Evolutionary conservation across 35 echinoderm and acorn worm species (phyloP), one percentile per base, ranked within the genome.

Genomic region (Ophioderma brevispina): DNA sequence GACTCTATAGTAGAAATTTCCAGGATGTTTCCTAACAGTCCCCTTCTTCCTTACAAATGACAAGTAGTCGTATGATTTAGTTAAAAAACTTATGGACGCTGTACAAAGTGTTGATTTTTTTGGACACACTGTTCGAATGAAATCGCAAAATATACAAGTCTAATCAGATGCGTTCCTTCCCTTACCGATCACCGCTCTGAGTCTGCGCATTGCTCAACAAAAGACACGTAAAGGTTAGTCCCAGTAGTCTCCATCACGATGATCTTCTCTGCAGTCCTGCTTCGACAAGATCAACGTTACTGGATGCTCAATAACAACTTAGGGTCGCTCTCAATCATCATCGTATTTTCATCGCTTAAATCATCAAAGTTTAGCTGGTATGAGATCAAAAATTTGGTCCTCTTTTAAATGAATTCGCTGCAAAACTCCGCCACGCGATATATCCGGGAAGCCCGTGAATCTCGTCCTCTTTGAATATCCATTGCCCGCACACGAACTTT

Each of bases 401-500:
- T n/a, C 90, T 4, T 46, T 46, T 8, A 8, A 35, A 77, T 32
- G 15, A 35, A 36, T 19, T 95, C 49, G 0, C 70, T 86, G 81
- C 96, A 98, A 11, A 89, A 56, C 19, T 80, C 59, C 96, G 75
- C 89, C 88, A 95, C 6, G 78, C 82, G 38, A 92, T 95, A 80
- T 98, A 98, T 15, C 64, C 55, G 33, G 90, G 55, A 21, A 98
- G 36, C 52, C 93, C 93, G 80, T 98, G 96, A n/a, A 85, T 98
- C 96, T 64, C 96, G 81, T 15, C 96, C 93, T 41, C 96, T 76
- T 41, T 95, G 96, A 31, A 95, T 92, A 75, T 98, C 95, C 18
- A 98, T 34, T 31, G 96, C 92, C 31, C 86, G 56, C 25, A 98
- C 77, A 78, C 95, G 93, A 41, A 98, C 39, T 21, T 8, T 21